Conservation (phyloP, 2,888 invertebrate genomes). For the Tenthredo mesomela region DNA sequence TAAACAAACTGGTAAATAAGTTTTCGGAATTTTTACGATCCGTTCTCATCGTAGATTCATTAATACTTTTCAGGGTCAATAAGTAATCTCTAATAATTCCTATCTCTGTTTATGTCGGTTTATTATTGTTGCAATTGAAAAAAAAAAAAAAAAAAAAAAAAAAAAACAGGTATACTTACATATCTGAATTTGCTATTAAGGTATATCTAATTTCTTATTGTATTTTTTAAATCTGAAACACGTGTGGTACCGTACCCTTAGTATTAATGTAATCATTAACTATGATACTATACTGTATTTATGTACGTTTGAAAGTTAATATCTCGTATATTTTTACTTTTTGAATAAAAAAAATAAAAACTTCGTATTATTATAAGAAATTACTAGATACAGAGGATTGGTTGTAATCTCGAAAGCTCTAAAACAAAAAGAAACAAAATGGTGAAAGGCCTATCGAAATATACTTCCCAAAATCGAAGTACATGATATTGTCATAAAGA, state of each 20-base stretch:
- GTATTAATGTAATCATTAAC: neutral
- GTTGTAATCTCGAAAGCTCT: slow-evolving; percentile 5
- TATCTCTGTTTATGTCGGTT: neutral
- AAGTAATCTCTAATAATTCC: slow-evolving; percentile 15
- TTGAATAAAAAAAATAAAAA: slow-evolving; percentile 1
- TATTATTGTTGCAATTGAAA: neutral
- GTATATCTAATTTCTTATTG: neutral
- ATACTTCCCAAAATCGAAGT: neutral
- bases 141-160: too few species aligned
- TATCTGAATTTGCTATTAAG: neutral
- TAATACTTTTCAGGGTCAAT: neutral
- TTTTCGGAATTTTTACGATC: neutral
- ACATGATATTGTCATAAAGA: slow-evolving; percentile 20
- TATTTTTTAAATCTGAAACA: neutral
- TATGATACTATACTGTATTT: too few species aligned
- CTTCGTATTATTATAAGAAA: neutral
- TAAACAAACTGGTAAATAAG: neutral
- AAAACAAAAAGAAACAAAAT: neutral
- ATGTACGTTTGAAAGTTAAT: slow-evolving; percentile 9
- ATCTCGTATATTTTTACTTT: slow-evolving; percentile 12
- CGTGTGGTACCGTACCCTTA: neutral
- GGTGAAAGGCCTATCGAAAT: neutral
- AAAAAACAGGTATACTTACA: neutral
- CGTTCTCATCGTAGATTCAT: neutral
- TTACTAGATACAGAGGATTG: neutral